Conservation (phyloP, 2,888 invertebrate genomes). For the Ditylenchus weischeri region DNA sequence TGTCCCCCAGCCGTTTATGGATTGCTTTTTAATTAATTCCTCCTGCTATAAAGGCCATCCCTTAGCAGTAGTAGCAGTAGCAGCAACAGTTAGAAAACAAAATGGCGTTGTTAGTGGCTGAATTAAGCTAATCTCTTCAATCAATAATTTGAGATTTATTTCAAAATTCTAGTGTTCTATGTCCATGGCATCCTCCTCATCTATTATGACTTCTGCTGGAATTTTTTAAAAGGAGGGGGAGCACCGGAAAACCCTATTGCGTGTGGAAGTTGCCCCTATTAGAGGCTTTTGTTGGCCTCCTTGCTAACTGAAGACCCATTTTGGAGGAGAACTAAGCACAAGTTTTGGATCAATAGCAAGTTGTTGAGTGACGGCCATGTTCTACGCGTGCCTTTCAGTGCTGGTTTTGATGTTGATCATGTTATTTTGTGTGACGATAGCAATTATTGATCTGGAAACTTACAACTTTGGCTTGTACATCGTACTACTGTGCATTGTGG, state of each 20-base stretch:
- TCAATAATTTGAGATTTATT: slow-evolving; percentile 14
- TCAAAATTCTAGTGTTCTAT: not conserved
- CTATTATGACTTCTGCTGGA: too few relatives aligned
- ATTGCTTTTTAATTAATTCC: slow-evolving; percentile 8
- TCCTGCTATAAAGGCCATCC: not conserved
- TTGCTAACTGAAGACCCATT: too few relatives aligned
- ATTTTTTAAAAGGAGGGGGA: too few relatives aligned
- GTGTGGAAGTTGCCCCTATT: too few relatives aligned
- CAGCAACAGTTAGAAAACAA: slow-evolving; percentile 8
- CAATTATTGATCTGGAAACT: slow-evolving; percentile 56
- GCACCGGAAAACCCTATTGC: too few relatives aligned
- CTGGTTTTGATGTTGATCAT: slow-evolving; percentile 51
- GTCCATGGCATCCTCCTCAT: too few relatives aligned
- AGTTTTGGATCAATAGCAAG: not conserved
- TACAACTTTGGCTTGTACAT: slow-evolving; percentile 59
- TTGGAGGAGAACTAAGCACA: too few relatives aligned
- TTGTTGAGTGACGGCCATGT: slow-evolving; percentile 40
- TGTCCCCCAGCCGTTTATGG: slow-evolving; percentile 6
- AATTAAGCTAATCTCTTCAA: slow-evolving; percentile 1
- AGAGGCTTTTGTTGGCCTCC: too few relatives aligned
- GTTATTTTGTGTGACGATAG: slow-evolving; percentile 53
- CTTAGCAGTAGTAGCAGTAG: slow-evolving; percentile 4
- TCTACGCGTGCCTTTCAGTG: slow-evolving; percentile 57
- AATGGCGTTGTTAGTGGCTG: slow-evolving; percentile 4
- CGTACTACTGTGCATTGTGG: slow-evolving; percentile 56